These are phyloP conservation scores for mouse (Mus musculus) DNA, from an alignment of 2,113 vertebrate species.

Conservation along the genomic window GRCm39 chr3:150211001-150211500, in stretches of 20 bases:
- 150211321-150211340: not conserved
- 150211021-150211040: not conserved
- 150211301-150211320: not conserved
- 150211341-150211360: not conserved
- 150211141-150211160: not conserved
- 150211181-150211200: not conserved
- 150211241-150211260: not conserved
- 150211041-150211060: not conserved
- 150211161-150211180: not conserved
- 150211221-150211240: not conserved
- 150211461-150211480: not conserved
- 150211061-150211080: not conserved
- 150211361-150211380: not conserved
- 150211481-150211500: not conserved
- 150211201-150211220: not conserved
- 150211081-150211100: rapidly evolving
- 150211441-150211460: not conserved
- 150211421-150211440: not conserved
- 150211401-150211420: not conserved
- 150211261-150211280: not conserved
- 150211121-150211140: not conserved
- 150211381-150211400: not conserved
- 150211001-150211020: not conserved
- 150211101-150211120: not conserved
- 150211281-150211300: not conserved